Percentiles rank a stretch among this genome's conserved stretches.
phyloP scores from a whole-genome alignment of 2,888 invertebrate genomes.

The Congeria kusceri region DNA sequence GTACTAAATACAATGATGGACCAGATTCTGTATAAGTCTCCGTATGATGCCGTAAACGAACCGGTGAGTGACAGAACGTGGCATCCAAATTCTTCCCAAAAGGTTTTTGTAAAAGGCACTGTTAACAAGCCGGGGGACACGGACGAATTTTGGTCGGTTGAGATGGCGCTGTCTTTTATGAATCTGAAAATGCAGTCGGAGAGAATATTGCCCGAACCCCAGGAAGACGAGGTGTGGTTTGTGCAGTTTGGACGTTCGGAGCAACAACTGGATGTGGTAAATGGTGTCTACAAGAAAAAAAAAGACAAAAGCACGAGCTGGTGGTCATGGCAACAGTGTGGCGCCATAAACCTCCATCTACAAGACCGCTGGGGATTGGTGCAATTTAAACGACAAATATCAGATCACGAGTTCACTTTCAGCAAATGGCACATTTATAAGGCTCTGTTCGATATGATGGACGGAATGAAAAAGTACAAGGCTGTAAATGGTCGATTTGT shows the following conservation, averaged over 20 bases:
- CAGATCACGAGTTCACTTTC: slow-evolving; percentile 50
- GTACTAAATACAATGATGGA: slow-evolving; percentile 59
- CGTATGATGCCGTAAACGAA: slow-evolving; percentile 18
- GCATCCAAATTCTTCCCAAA: slow-evolving; percentile 38
- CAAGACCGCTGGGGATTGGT: slow-evolving; percentile 74
- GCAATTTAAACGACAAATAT: slow-evolving; percentile 64
- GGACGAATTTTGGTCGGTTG: slow-evolving; percentile 54
- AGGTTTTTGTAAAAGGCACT: slow-evolving; percentile 37
- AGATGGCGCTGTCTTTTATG: slow-evolving; percentile 42
- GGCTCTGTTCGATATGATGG: slow-evolving; percentile 68
- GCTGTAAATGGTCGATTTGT: slow-evolving; percentile 39
- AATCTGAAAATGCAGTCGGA: slow-evolving; percentile 25
- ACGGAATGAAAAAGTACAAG: slow-evolving; percentile 59
- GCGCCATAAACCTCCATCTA: slow-evolving; percentile 52
- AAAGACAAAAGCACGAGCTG: slow-evolving; percentile 34
- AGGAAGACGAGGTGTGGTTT: slow-evolving; percentile 55
- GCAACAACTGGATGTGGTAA: slow-evolving; percentile 35
- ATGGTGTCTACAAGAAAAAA: slow-evolving; percentile 37
- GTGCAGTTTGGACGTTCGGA: slow-evolving; percentile 58
- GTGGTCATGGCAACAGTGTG: slow-evolving; percentile 65
- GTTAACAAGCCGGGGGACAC: slow-evolving; percentile 44
- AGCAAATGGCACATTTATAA: slow-evolving; percentile 67
- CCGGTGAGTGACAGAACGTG: slow-evolving; percentile 10
- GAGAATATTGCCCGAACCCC: slow-evolving; percentile 25
- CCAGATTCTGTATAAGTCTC: slow-evolving; percentile 40